Conservation (phyloP, 2,113 vertebrate genomes). For the Elgaria multicarinata region DNA sequence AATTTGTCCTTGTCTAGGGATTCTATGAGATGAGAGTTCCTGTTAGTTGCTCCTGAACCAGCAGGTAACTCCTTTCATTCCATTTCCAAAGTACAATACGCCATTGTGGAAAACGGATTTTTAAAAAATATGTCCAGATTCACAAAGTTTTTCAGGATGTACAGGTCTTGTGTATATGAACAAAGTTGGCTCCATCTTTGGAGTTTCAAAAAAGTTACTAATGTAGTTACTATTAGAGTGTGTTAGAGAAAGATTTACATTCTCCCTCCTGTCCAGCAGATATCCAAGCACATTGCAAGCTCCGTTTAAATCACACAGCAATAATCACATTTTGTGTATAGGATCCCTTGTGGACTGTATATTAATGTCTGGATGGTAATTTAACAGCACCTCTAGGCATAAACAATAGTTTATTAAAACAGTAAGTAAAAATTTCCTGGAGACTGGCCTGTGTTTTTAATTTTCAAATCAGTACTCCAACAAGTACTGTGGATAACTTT, state of each 20-base stretch:
- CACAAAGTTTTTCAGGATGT: accelerated
- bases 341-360: conserved; percentile 76
- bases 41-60: no score
- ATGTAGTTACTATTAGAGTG: background rate
- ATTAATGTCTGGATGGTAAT: conserved; percentile 82
- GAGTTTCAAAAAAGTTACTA: background rate
- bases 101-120: no score
- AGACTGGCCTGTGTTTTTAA: conserved; percentile 71
- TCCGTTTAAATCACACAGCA: conserved; percentile 56
- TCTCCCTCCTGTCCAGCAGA: conserved; percentile 64
- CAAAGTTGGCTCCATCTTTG: background rate
- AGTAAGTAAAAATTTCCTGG: conserved; percentile 78
- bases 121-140: background rate
- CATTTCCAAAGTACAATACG: no score
- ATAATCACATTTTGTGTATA: conserved; percentile 66
- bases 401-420: conserved; percentile 87
- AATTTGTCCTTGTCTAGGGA: no score
- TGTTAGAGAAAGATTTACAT: conserved; percentile 25
- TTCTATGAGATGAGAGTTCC: no score
- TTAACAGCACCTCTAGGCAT: conserved; percentile 85
- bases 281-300: conserved; percentile 52
- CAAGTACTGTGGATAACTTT: conserved; percentile 48
- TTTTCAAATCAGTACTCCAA: conserved; percentile 65
- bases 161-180: background rate
- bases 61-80: no score